A percentile compares a stretch with the other conserved stretches of the same genome.
Conservation (phyloP, 2,797 vertebrate genomes). For the Octomys mimax region DNA sequence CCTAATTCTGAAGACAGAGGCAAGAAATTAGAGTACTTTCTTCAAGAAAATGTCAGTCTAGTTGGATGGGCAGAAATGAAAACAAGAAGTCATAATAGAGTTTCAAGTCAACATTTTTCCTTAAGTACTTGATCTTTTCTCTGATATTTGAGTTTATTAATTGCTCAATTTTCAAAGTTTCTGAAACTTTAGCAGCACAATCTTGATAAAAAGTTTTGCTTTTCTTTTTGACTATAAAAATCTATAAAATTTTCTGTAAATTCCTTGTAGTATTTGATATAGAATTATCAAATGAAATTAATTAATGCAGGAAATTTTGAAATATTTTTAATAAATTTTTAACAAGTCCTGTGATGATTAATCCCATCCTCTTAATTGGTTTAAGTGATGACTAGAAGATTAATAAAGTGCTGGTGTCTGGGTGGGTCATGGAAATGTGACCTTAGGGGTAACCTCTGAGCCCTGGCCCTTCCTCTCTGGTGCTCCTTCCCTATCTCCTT, state of each 20-base stretch:
- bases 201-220: slow-evolving; percentile 8
- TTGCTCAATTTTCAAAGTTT: background rate
- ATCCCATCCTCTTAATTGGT: background rate
- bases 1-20: background rate
- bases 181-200: background rate
- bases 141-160: slow-evolving; percentile 19
- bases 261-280: slow-evolving; percentile 14
- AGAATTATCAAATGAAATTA: slow-evolving; percentile 14
- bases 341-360: background rate
- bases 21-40: background rate
- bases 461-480: background rate
- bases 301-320: background rate
- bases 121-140: background rate
- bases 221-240: background rate
- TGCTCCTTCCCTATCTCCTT: background rate
- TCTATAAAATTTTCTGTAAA: background rate
- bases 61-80: background rate
- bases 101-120: slow-evolving; percentile 20
- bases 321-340: background rate
- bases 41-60: background rate
- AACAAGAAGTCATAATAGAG: background rate
- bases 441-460: background rate
- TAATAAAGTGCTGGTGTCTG: background rate
- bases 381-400: background rate
- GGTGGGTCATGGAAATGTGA: background rate